Evolutionary conservation across 1,140 invertebrate genomes (phyloP), one percentile per base, ranked within the genome.

Genomic region (Drosophila virilis): DNA sequence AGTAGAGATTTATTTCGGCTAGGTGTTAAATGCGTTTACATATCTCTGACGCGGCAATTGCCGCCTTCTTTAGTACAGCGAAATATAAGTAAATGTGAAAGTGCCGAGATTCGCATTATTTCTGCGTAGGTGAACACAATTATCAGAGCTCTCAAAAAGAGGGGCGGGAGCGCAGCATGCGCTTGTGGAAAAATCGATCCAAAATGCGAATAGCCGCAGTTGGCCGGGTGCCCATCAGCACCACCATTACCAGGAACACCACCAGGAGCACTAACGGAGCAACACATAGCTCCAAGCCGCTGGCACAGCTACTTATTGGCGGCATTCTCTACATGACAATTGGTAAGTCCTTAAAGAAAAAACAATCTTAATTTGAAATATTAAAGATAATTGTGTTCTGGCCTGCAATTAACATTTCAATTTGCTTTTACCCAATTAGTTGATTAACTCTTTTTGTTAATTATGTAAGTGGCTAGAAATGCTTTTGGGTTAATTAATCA

Each of bases 121-220:
- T 88, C 84, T 82, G 80, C 77, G 77, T 80, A 89, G 88, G 64
- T 80, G 84, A 89, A 88, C 84, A 88, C 84, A 84, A 57, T 89
- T 72, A 46, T 58, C 58, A 52, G 42, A 32, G 51, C 59, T 40
- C 46, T 61, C 22, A 6, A 13, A 6, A 13, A 17, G 66, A 51
- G 50, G 33, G n/a, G 8, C 33, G 17, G 57, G 42, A 59, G 65
- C 58, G 48, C 65, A 78, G 65, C 58, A 88, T 88, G 84, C 74
- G 80, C 77, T 70, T 77, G 74, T 84, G 77, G 80, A 80, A 71
- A 60, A 89, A 74, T 80, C 77, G 77, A 62, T 74, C 83, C 74
- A 77, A 89, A 80, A 88, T 88, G 84, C 84, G 86, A 73, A 50
- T 61, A 57, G 67, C 51, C 68, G 57, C 67, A 76, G 57, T 71